A percentile compares a stretch with the other conserved stretches of the same genome.
phyloP scores from a whole-genome alignment of 2,797 vertebrate species.

The Anableps anableps region DNA sequence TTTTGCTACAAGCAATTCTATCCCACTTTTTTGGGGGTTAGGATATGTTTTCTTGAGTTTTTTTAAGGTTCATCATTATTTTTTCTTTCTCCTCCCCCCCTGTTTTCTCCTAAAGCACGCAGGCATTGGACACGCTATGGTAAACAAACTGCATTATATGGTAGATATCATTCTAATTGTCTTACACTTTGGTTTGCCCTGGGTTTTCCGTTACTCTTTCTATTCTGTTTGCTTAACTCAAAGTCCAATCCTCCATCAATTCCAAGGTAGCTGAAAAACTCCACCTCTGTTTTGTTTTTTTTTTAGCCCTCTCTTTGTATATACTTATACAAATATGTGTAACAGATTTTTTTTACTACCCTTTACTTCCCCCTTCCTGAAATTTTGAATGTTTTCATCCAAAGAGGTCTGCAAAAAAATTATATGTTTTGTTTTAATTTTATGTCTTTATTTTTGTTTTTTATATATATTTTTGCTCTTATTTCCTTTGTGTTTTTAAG shows the following conservation, averaged over 20 bases:
- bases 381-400: conserved; percentile 51
- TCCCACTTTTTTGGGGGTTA: conserved; percentile 65
- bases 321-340: conserved; percentile 41
- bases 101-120: conserved; percentile 91
- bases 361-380: conserved; percentile 62
- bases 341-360: conserved; percentile 70
- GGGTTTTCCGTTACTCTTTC: conserved; percentile 88
- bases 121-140: conserved; percentile 99
- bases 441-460: conserved; percentile 23
- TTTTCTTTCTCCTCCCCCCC: conserved; percentile 80
- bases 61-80: conserved; percentile 87
- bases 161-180: conserved; percentile 99
- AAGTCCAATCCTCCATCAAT: conserved; percentile 81
- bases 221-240: conserved; percentile 87
- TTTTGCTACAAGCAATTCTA: conserved; percentile 49
- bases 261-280: conserved; percentile 83
- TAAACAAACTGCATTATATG: conserved; percentile 99
- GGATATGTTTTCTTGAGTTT: conserved; percentile 81
- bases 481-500: conserved; percentile 14
- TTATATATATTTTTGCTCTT: conserved; percentile 18
- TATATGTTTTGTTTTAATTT: background rate
- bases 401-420: conserved; percentile 68
- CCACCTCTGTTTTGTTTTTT: conserved; percentile 64
- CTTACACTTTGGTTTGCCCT: conserved; percentile 95
- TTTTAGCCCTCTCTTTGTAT: conserved; percentile 59